phyloP scores from a whole-genome alignment of 2,797 vertebrate species.

The Yasuhikotakia modesta region DNA sequence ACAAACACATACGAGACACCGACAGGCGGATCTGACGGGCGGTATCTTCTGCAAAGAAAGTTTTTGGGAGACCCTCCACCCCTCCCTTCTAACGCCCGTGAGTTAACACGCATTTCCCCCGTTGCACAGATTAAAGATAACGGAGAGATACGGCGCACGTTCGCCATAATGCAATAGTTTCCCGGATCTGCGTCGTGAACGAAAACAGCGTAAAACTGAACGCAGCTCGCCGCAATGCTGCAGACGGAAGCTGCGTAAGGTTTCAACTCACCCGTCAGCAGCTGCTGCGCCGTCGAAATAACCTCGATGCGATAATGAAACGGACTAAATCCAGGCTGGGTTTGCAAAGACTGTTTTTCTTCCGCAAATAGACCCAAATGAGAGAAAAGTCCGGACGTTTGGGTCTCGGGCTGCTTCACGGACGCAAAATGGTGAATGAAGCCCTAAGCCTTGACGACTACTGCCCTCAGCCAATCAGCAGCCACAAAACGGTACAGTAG shows the following conservation, averaged over 20 bases:
- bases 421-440: slow-evolving; percentile 99
- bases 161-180: slow-evolving; percentile 39
- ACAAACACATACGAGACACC: neutral
- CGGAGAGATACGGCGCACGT: neutral
- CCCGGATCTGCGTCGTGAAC: slow-evolving; percentile 65
- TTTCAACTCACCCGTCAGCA: slow-evolving; percentile 71
- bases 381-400: slow-evolving; percentile 76
- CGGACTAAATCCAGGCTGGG: slow-evolving; percentile 59
- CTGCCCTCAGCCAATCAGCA: slow-evolving; percentile 78
- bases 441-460: slow-evolving; percentile 91
- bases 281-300: slow-evolving; percentile 46
- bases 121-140: slow-evolving; percentile 21
- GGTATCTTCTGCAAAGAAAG: slow-evolving; percentile 76
- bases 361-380: slow-evolving; percentile 74
- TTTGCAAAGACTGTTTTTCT: slow-evolving; percentile 68
- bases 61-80: slow-evolving; percentile 76
- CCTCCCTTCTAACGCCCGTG: slow-evolving; percentile 66
- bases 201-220: slow-evolving; percentile 57
- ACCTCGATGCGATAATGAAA: slow-evolving; percentile 44
- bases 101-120: slow-evolving; percentile 42
- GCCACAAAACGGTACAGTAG: slow-evolving; percentile 78
- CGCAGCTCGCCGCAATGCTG: slow-evolving; percentile 71
- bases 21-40: slow-evolving; percentile 64
- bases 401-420: slow-evolving; percentile 86
- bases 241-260: slow-evolving; percentile 69